These are phyloP conservation scores for Trachelus troglodyta DNA, from an alignment of 2,888 invertebrate genomes.

Conservation along the genomic window DNA sequence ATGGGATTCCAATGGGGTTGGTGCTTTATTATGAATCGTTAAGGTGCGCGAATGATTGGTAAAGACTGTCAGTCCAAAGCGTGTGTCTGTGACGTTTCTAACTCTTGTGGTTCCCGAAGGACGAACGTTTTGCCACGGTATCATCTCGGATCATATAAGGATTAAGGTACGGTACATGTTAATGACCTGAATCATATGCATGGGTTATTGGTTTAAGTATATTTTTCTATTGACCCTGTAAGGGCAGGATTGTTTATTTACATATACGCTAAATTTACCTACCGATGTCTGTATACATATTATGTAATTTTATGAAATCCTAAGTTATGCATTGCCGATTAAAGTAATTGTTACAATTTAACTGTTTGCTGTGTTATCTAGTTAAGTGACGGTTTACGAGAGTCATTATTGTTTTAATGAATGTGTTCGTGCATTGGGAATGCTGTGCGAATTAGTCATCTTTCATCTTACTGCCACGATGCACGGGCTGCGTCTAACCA, in stretches of 20 bases:
- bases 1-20: too few relatives aligned
- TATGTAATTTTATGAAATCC: not conserved
- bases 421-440: not conserved
- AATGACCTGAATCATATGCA: not conserved
- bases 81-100: not conserved
- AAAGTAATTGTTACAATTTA: not conserved
- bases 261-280: not conserved
- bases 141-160: not conserved
- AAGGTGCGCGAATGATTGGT: not conserved
- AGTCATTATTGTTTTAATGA: not conserved
- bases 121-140: not conserved
- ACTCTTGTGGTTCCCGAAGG: not conserved
- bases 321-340: not conserved
- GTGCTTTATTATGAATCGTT: not conserved
- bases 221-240: not conserved
- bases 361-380: not conserved
- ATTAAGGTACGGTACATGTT: not conserved
- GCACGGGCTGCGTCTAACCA: not conserved
- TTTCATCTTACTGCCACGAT: not conserved
- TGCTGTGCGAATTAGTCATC: not conserved
- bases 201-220: not conserved
- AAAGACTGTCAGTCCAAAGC: not conserved
- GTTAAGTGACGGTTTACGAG: not conserved
- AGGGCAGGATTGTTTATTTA: not conserved
- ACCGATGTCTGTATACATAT: too few relatives aligned